Conservation (phyloP, 92 coral and sea anemone species). For the Nematostella vectensis region DNA sequence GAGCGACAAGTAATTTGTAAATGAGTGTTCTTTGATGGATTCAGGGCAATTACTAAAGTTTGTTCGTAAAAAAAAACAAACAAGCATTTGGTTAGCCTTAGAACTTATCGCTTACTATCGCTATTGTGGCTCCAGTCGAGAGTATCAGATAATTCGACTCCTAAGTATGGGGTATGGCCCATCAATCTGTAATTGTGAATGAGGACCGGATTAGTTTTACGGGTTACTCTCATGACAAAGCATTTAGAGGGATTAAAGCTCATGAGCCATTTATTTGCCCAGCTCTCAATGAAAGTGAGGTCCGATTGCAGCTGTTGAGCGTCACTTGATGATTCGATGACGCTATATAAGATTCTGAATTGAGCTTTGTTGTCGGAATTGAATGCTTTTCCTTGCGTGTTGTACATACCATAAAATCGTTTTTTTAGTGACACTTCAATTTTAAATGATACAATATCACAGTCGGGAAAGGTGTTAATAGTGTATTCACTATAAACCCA, state of each 20-base stretch:
- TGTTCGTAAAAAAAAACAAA: conserved; percentile 4
- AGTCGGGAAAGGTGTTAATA: too few species aligned
- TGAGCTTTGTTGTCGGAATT: too few species aligned
- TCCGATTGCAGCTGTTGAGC: conserved; percentile 18
- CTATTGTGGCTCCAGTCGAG: conserved; percentile 12
- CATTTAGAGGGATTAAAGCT: conserved; percentile 36
- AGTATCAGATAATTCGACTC: conserved; percentile 8
- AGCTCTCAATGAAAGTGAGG: conserved; percentile 10
- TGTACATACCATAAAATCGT: too few species aligned
- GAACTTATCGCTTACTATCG: conserved; percentile 5
- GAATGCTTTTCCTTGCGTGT: too few species aligned
- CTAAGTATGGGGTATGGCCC: conserved; percentile 26
- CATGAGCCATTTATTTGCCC: conserved; percentile 39
- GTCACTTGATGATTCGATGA: conserved; percentile 13
- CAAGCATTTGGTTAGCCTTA: conserved; percentile 12
- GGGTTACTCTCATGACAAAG: conserved; percentile 30
- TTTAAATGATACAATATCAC: too few species aligned
- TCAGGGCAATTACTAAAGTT: conserved; percentile 21
- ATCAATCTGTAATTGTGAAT: conserved; percentile 19
- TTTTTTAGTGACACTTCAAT: too few species aligned
- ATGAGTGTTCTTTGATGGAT: conserved; percentile 14
- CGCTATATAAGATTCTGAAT: too few species aligned
- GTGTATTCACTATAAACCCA: too few species aligned
- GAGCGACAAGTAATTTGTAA: conserved; percentile 8
- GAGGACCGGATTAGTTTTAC: conserved; percentile 14